Base-by-base conservation (phyloP, 2,888 invertebrate species). In the Trachelus iudaicus region DNA sequence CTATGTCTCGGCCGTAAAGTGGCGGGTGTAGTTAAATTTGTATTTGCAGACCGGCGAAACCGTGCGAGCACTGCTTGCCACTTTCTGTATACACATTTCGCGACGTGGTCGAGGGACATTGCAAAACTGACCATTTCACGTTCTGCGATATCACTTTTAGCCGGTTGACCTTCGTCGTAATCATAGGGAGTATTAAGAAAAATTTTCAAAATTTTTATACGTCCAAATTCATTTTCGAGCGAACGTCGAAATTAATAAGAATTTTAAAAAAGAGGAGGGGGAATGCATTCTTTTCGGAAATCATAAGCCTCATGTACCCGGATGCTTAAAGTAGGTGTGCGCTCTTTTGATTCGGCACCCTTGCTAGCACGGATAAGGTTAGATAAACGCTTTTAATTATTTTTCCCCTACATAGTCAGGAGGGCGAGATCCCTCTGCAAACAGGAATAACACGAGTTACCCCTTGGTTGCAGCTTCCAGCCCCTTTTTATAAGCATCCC, bases 1-100 rank as follows among this genome's bases (percentile, higher is more conserved):
- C 86, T 85, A 81, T 84, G 86, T 86, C 86, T 85, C 84, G 84
- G 84, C 84, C 86, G 85, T 89, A 88, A 89, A 90, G 88, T 85
- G 85, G 83, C 81, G 77, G 78, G 81, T 81, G 86, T 82, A 87
- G 87, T 89, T 89, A 89, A 90, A 89, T 88, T 86, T 85, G 90
- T 88, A 89, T 89, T 89, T 88, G 88, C 85, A 87, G 86, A 86
- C 82, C 77, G 80, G 73, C 73, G 33, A 71, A 31, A 31, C 31
- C 33, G 30, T 71, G 31, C 15, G 30, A 11, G 71, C 23, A 31
- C 12, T 31, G 71, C 31, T 34, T 23, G 23, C 23, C 9, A 23
- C 23, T 56, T 23, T 56, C 23, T 23, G 56, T 23, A 23, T 56
- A 56, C 23, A 15, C 2, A 2, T 9, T 56, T 56, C 56, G 56